These are phyloP conservation scores for Limnothrissa miodon DNA, from an alignment of 2,113 vertebrate species.

Conservation along the genomic window DNA sequence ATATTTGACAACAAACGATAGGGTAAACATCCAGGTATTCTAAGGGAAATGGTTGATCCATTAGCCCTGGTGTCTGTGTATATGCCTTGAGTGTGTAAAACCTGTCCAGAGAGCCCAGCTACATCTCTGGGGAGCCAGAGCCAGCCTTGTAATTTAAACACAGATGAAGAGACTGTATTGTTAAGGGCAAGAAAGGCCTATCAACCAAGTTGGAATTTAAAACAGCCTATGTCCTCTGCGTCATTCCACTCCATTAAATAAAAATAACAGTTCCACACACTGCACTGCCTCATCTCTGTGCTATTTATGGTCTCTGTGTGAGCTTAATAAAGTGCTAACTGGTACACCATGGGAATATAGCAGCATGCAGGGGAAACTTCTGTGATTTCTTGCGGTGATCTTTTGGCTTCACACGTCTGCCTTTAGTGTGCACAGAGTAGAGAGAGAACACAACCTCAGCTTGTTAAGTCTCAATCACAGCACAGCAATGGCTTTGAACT, in stretches of 20 bases:
- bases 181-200: neutral
- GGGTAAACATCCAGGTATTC: neutral
- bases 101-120: neutral
- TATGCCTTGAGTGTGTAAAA: neutral
- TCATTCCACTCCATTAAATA: conserved; percentile 9
- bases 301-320: neutral
- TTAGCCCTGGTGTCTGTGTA: neutral
- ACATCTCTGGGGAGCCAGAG: neutral
- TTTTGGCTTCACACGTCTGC: too few species aligned
- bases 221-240: neutral
- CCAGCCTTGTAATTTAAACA: neutral
- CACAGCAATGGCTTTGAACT: neutral
- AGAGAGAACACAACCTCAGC: neutral
- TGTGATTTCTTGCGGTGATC: neutral
- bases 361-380: neutral
- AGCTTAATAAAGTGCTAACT: neutral
- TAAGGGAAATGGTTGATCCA: neutral
- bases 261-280: neutral
- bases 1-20: neutral
- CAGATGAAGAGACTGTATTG: neutral
- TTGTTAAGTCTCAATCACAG: neutral
- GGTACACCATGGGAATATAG: neutral
- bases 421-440: too few species aligned
- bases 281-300: neutral
- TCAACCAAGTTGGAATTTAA: neutral